These are phyloP conservation scores for Amblyjoppa proteus DNA, from an alignment of 2,888 invertebrate genomes.

Conservation along the genomic window DNA sequence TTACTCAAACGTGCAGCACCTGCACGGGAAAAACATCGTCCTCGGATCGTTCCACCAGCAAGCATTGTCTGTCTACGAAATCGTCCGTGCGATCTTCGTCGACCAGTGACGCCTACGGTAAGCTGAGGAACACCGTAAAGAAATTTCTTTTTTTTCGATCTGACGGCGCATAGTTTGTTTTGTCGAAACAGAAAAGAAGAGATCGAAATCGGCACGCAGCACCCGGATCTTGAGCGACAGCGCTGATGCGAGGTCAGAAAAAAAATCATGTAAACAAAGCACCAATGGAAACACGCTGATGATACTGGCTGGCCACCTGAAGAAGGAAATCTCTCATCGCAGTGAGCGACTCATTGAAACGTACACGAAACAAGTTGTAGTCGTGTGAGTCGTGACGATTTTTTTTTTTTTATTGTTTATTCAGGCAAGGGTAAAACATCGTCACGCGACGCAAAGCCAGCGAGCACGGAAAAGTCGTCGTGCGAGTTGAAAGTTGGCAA, in stretches of 20 bases:
- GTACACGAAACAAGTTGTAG: not conserved
- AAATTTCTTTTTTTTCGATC: not conserved
- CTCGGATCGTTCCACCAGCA: conserved; percentile 12
- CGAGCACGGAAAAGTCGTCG: conserved; percentile 8
- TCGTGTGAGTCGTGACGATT: not conserved
- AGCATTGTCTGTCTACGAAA: conserved; percentile 24
- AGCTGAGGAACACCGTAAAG: not conserved
- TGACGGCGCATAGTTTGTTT: not conserved
- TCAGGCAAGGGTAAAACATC: conserved; percentile 36
- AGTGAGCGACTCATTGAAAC: conserved; percentile 30
- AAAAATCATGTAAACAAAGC: conserved; percentile 12
- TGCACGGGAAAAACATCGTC: conserved; percentile 38
- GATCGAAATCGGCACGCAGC: conserved; percentile 11
- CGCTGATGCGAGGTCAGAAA: conserved; percentile 6
- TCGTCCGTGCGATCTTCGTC: conserved; percentile 51
- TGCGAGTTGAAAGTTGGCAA: not conserved
- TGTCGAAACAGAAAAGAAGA: conserved; percentile 23
- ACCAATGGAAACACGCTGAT: conserved; percentile 43
- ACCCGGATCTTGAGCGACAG: conserved; percentile 31
- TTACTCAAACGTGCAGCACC: conserved; percentile 46
- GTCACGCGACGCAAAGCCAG: not conserved
- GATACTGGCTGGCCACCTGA: conserved; percentile 51
- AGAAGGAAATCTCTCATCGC: conserved; percentile 52
- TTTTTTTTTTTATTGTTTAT: not conserved
- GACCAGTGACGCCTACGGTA: conserved; percentile 49